A percentile compares a stretch with the other conserved stretches of the same genome.
Conservation (phyloP, 2,888 invertebrate species). For the Cyrtodaria siliqua region DNA sequence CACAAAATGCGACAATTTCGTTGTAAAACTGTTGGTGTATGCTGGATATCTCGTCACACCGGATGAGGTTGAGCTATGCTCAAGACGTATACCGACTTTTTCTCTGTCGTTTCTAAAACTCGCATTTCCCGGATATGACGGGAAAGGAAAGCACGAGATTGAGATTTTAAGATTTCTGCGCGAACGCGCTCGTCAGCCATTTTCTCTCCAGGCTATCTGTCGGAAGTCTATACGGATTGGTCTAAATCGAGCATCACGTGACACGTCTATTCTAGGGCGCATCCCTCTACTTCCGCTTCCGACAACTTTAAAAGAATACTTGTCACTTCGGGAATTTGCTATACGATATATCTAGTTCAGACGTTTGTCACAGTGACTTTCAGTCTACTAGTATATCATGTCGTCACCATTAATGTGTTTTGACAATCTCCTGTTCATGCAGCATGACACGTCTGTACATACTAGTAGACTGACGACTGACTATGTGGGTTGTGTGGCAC, state of each 20-base stretch:
- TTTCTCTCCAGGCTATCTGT: constrained; percentile 72
- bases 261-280: constrained; percentile 73
- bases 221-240: constrained; percentile 72
- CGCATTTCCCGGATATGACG: constrained; percentile 73
- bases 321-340: constrained; percentile 74
- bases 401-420: too few species aligned
- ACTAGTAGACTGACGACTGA: too few species aligned
- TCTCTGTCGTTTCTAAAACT: constrained; percentile 78
- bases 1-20: constrained; percentile 76
- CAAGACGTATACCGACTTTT: constrained; percentile 78
- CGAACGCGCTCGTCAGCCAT: constrained; percentile 65
- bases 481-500: too few species aligned
- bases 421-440: too few species aligned
- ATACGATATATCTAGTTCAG: constrained; percentile 31
- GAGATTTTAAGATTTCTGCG: constrained; percentile 75
- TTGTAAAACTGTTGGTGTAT: constrained; percentile 74
- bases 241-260: constrained; percentile 72
- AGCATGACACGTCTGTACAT: too few species aligned
- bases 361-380: too few species aligned
- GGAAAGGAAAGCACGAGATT: constrained; percentile 66
- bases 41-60: constrained; percentile 75
- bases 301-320: constrained; percentile 66
- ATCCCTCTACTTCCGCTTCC: constrained; percentile 75
- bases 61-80: constrained; percentile 78
- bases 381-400: too few species aligned